These are phyloP conservation scores for Lathamus discolor DNA, from an alignment of 2,113 vertebrate genomes.

Conservation along the genomic window DNA sequence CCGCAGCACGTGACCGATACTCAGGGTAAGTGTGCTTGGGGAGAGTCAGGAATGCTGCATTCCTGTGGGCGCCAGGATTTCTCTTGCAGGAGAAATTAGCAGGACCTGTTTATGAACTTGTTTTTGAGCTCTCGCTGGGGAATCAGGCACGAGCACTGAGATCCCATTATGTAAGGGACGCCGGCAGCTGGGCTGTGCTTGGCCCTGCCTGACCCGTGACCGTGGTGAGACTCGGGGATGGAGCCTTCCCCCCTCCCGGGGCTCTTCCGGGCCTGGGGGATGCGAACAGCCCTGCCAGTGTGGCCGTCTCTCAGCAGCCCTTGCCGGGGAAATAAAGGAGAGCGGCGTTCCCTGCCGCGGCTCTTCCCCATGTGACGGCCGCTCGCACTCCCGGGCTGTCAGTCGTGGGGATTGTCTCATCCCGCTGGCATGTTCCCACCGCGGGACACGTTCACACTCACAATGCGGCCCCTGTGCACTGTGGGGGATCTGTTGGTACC, in stretches of 20 bases:
- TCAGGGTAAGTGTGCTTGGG: neutral
- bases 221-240: neutral
- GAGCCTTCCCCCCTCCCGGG: neutral
- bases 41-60: constrained; percentile 11
- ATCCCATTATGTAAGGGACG: constrained; percentile 45
- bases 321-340: neutral
- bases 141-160: constrained; percentile 50
- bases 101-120: constrained; percentile 65
- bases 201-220: constrained; percentile 48
- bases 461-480: constrained; percentile 60
- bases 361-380: constrained; percentile 12
- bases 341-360: constrained; percentile 21
- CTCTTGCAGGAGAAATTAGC: constrained; percentile 36
- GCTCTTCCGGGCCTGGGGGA: neutral
- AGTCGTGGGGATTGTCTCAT: constrained; percentile 50
- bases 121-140: constrained; percentile 14
- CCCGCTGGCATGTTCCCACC: constrained; percentile 64
- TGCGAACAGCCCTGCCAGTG: neutral
- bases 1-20: neutral
- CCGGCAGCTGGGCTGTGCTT: neutral
- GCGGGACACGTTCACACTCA: constrained; percentile 5
- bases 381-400: neutral
- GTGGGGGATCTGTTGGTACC: constrained; percentile 57
- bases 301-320: neutral
- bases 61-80: constrained; percentile 17